Evolutionary conservation across 2,888 invertebrate species (phyloP), one percentile per base, ranked within the genome.

Genomic region (Catotricha subobsoleta): DNA sequence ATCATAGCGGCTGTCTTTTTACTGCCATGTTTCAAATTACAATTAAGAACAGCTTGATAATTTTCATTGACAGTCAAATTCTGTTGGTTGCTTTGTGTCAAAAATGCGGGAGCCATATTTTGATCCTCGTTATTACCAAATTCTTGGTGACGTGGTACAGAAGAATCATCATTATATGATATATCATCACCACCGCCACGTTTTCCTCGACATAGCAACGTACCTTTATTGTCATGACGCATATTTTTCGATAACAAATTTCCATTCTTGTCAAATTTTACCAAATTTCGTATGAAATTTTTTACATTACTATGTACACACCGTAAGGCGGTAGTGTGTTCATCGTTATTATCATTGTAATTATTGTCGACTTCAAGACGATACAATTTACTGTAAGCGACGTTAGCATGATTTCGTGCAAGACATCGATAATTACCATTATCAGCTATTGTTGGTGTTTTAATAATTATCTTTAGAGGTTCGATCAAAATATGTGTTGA

Each of bases 381-480:
- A 28, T 28, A 28, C 18, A 28, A 56, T 39, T 58, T 57, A 45
- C 59, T 60, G 51, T 57, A 57, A 21, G 55, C 54, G 1, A 55
- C 53, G 1, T 77, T 80, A 6, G 76, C 80, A 27, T 71, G 69
- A 61, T 80, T 82, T 44, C 68, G 67, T 15, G 75, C 80, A 39
- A 68, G 60, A 55, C 83, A 83, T 19, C 75, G 71, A 60, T 82
- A 83, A 42, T 80, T 69, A 1, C 82, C 83, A 57, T 77, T 80
- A 53, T 78, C 75, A 20, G 48, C 47, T 25, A 36, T 41, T 15
- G 49, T 53, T 4, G 60, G 60, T 46, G 53, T 55, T 19, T 51
- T 53, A 40, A 62, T 54, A n/a, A 56, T 45, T 9, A 62, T 46
- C 3, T 54, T 56, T 48, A 59, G 58, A 43, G 55, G 51, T 20